Percentiles rank a stretch among this genome's conserved stretches.
Evolutionary conservation across 2,888 invertebrate species (phyloP).

Genomic region (Archaeoteleia sp.): DNA sequence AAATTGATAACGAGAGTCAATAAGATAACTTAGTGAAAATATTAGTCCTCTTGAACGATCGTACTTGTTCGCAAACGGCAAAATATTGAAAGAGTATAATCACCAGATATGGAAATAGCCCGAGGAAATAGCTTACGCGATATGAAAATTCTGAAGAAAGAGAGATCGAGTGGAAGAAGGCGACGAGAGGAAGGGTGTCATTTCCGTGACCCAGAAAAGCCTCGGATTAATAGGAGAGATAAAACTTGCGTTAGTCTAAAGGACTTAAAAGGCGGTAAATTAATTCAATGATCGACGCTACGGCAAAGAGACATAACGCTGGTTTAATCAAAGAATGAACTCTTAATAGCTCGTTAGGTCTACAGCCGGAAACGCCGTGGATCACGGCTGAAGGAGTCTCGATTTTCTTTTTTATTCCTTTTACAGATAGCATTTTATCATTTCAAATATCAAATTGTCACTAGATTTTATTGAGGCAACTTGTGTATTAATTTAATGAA

Average conservation of each 20-base stretch:
- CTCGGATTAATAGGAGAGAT: slow-evolving; percentile 21
- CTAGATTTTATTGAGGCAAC: no score
- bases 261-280: slow-evolving; percentile 17
- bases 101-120: slow-evolving; percentile 32
- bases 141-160: slow-evolving; percentile 32
- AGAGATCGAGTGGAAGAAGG: slow-evolving; percentile 23
- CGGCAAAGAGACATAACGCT: slow-evolving; percentile 5
- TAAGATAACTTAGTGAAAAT: slow-evolving; percentile 16
- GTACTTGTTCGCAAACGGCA: slow-evolving; percentile 18
- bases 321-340: slow-evolving; percentile 9
- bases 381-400: no score
- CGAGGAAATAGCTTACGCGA: slow-evolving; percentile 27
- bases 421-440: no score
- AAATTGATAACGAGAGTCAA: slow-evolving; percentile 9
- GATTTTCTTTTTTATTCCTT: no score
- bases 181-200: slow-evolving; percentile 25
- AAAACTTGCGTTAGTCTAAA: slow-evolving; percentile 16
- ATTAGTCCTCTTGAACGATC: slow-evolving; percentile 18
- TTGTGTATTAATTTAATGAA: no score
- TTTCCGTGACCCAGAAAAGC: slow-evolving; percentile 38
- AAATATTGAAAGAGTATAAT: slow-evolving; percentile 43
- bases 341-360: slow-evolving; percentile 22
- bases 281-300: slow-evolving; percentile 22
- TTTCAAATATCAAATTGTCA: no score
- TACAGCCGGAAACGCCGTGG: background rate